A percentile compares a stretch with the other conserved stretches of the same genome.
phyloP scores from a whole-genome alignment of 2,797 vertebrate genomes.

The Discoglossus pictus region DNA sequence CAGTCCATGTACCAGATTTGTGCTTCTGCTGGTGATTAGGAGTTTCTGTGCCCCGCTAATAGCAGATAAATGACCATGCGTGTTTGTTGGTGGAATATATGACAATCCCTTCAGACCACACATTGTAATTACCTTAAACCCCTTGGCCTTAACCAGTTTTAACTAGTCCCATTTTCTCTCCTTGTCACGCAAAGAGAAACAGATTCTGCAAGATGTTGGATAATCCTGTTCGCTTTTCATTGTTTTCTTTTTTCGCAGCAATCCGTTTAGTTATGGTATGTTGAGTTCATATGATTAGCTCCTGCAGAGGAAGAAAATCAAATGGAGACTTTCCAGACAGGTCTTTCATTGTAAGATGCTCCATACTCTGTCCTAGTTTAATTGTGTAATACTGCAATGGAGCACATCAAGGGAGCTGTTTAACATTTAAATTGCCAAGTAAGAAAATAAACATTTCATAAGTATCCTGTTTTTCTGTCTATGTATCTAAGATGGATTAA shows the following conservation, averaged over 20 bases:
- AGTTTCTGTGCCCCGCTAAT: neutral
- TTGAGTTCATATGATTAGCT: conserved; percentile 72
- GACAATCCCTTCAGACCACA: conserved; percentile 51
- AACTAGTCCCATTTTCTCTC: conserved; percentile 63
- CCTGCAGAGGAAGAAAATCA: conserved; percentile 60
- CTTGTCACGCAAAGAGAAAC: conserved; percentile 70
- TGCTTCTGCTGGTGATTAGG: neutral
- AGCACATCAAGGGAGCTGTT: no score
- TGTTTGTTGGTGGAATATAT: conserved; percentile 30
- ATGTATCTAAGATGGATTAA: no score
- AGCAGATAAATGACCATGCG: conserved; percentile 28
- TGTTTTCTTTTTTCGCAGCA: conserved; percentile 71
- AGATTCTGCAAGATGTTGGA: conserved; percentile 65
- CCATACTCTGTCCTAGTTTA: neutral
- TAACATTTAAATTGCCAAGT: no score
- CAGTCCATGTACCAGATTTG: neutral
- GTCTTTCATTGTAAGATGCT: conserved; percentile 3
- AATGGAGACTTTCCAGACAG: conserved; percentile 53
- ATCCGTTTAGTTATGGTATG: conserved; percentile 73
- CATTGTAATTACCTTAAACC: conserved; percentile 58
- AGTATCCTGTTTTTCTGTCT: no score
- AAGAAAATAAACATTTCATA: no score
- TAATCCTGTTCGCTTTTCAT: conserved; percentile 72
- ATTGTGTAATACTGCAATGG: neutral
- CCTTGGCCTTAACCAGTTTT: conserved; percentile 64